These are phyloP conservation scores for Henricia sp. DNA, from an alignment of 53 echinoderm and acorn worm genomes.

Conservation along the genomic window DNA sequence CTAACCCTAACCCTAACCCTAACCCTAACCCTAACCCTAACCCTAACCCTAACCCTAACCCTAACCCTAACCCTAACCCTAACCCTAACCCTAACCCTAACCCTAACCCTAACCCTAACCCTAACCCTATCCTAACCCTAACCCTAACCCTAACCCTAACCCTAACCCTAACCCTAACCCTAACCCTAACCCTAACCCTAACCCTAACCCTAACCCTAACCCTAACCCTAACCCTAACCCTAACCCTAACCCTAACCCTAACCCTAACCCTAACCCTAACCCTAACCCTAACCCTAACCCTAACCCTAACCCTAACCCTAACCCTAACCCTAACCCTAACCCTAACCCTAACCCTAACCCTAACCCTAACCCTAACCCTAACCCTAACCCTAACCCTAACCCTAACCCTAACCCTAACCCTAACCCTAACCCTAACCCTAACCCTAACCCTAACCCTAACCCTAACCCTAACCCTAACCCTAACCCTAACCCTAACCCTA, in stretches of 20 bases:
- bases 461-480: no score
- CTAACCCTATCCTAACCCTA: background rate
- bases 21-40: slow-evolving; percentile 48
- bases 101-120: background rate
- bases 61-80: slow-evolving; percentile 16
- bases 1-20: slow-evolving; percentile 59
- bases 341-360: no score
- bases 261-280: background rate
- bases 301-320: background rate
- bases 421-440: no score
- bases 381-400: no score
- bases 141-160: slow-evolving; percentile 44
- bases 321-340: no score
- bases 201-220: slow-evolving; percentile 55
- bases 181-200: slow-evolving; percentile 34
- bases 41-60: slow-evolving; percentile 27
- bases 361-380: no score
- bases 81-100: slow-evolving; percentile 10
- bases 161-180: slow-evolving; percentile 38
- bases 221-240: slow-evolving; percentile 13
- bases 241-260: slow-evolving; percentile 24
- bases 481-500: no score
- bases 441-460: no score
- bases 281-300: background rate
- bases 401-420: no score